Percentiles rank a stretch among this genome's conserved stretches.
Conservation (phyloP, 2,113 vertebrate species). For the Thamnophis sirtalis region DNA sequence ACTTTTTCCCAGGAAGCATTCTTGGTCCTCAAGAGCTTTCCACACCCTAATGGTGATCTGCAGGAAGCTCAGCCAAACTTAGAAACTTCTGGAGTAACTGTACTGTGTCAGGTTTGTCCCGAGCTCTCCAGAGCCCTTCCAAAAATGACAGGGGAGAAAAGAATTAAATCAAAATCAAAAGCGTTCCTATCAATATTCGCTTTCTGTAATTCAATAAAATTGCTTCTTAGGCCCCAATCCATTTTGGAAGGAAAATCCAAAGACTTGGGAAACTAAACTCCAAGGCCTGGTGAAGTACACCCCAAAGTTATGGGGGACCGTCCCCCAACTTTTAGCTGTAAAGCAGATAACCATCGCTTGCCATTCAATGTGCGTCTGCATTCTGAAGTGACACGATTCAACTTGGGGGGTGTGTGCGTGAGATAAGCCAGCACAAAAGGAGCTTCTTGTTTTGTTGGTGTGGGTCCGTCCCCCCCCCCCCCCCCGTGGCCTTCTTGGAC, state of each 20-base stretch:
- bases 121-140: background rate
- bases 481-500: slow-evolving; percentile 22
- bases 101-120: background rate
- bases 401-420: background rate
- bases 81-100: background rate
- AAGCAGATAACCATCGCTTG: background rate
- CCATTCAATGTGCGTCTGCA: background rate
- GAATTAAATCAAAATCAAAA: background rate
- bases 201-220: background rate
- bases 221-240: background rate
- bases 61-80: background rate
- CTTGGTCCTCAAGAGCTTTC: background rate
- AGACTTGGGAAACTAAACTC: background rate
- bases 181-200: background rate
- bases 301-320: background rate
- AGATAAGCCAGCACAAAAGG: slow-evolving; percentile 18
- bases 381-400: rapidly evolving
- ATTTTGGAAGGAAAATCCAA: background rate
- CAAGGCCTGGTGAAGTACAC: background rate
- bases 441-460: background rate
- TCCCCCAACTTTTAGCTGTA: background rate
- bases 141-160: background rate
- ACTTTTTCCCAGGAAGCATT: background rate
- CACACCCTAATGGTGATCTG: background rate
- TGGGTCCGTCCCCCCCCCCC: too few species aligned